A percentile compares a stretch with the other conserved stretches of the same genome.
phyloP scores from a whole-genome alignment of 2,888 invertebrate genomes.

The Parthenolecanium corni region DNA sequence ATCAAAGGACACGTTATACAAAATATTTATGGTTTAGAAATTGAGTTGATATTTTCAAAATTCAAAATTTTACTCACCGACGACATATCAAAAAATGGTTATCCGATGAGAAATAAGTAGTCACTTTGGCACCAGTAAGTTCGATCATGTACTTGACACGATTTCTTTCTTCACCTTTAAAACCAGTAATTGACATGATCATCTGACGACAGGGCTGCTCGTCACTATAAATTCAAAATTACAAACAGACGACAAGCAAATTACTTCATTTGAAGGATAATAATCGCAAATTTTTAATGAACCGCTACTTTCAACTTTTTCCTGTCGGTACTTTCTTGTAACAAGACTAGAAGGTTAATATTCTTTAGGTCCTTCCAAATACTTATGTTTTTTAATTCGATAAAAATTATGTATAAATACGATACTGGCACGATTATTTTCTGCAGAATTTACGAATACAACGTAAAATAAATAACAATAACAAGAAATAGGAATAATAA shows the following conservation, averaged over 20 bases:
- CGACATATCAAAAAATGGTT: slow-evolving; percentile 66
- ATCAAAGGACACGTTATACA: not conserved
- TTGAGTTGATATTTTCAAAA: not conserved
- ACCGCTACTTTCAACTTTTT: no score
- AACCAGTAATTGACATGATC: slow-evolving; percentile 77
- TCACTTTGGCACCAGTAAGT: slow-evolving; percentile 73
- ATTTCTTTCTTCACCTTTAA: slow-evolving; percentile 72
- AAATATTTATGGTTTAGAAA: not conserved
- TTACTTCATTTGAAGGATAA: not conserved
- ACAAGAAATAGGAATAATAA: no score
- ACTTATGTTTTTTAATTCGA: no score
- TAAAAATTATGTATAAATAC: no score
- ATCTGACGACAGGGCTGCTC: slow-evolving; percentile 51
- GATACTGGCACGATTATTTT: no score
- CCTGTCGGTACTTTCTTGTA: no score
- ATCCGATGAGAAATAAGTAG: slow-evolving; percentile 44
- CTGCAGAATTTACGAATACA: no score
- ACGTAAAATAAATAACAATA: no score
- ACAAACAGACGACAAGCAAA: not conserved
- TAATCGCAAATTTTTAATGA: no score
- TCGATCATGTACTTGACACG: slow-evolving; percentile 73
- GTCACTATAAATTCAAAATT: slow-evolving; percentile 40
- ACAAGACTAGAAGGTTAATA: no score
- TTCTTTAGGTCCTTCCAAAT: no score
- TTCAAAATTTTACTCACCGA: slow-evolving; percentile 36